phyloP scores from a whole-genome alignment of 2,113 vertebrate genomes.

The Nesoenas mayeri region DNA sequence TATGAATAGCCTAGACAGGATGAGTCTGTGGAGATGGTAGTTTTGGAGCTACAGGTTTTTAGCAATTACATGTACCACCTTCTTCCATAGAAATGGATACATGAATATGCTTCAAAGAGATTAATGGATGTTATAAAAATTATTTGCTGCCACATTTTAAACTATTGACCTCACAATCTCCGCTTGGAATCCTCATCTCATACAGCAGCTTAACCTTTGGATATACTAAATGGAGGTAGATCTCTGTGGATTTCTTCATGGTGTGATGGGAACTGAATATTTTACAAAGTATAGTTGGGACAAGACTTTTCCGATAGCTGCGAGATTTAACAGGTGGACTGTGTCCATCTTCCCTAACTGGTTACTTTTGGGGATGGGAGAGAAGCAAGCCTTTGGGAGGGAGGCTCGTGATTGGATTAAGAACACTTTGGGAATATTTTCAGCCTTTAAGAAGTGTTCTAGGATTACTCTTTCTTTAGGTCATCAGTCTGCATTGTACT shows the following conservation, averaged over 20 bases:
- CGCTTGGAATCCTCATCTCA: not conserved
- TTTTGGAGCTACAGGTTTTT: not conserved
- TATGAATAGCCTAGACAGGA: not conserved
- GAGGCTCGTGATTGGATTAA: slow-evolving; percentile 30
- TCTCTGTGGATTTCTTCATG: not conserved
- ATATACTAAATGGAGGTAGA: not conserved
- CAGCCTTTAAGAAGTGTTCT: slow-evolving; percentile 35
- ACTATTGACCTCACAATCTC: not conserved
- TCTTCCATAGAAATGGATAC: not conserved
- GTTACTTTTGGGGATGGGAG: slow-evolving; percentile 8
- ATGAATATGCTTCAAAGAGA: not conserved
- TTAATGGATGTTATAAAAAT: slow-evolving; percentile 8
- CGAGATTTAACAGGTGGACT: slow-evolving; percentile 47
- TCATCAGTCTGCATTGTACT: slow-evolving; percentile 27
- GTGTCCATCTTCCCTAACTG: not conserved
- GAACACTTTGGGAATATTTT: slow-evolving; percentile 45
- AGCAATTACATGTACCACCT: not conserved
- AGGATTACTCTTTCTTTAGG: slow-evolving; percentile 44
- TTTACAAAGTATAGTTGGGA: not conserved
- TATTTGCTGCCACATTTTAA: not conserved
- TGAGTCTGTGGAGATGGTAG: not conserved
- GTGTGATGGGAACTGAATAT: not conserved
- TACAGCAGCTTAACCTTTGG: not conserved
- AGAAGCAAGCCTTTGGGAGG: not conserved
- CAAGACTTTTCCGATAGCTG: not conserved